Evolutionary conservation across 1,140 invertebrate species (phyloP).

Genomic region (Nasonia longicornis): DNA sequence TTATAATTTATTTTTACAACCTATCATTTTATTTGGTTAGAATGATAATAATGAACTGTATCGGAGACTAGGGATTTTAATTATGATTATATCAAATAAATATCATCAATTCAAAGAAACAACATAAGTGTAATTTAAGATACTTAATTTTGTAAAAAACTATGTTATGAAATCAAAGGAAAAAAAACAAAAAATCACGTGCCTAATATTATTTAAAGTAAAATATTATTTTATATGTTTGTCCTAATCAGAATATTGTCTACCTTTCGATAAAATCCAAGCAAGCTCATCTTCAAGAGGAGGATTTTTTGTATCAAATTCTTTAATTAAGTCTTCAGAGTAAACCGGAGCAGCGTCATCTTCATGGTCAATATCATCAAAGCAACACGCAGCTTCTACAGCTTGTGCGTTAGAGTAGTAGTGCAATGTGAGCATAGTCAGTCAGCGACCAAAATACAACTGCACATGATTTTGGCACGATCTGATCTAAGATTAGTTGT

Average conservation of each 20-base stretch:
- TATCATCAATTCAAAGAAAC: too few relatives aligned
- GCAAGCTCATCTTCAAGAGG: slow-evolving; percentile 79
- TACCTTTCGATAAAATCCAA: slow-evolving; percentile 80
- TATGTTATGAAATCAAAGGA: too few relatives aligned
- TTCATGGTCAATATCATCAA: slow-evolving; percentile 61
- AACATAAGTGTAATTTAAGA: too few relatives aligned
- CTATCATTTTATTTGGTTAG: too few relatives aligned
- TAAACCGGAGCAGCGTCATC: slow-evolving; percentile 78
- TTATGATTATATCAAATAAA: too few relatives aligned
- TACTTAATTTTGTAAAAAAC: too few relatives aligned
- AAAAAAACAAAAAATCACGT: too few relatives aligned
- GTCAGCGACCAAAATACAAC: not conserved
- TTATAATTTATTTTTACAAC: too few relatives aligned
- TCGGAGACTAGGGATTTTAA: too few relatives aligned
- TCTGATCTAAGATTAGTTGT: not conserved
- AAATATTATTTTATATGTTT: too few relatives aligned
- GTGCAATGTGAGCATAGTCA: slow-evolving; percentile 79
- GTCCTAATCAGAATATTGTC: not conserved
- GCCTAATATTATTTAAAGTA: too few relatives aligned
- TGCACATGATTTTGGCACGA: not conserved
- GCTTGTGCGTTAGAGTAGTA: slow-evolving; percentile 78
- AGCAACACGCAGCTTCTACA: slow-evolving; percentile 63
- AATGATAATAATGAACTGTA: too few relatives aligned
- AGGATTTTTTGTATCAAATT: slow-evolving; percentile 82
- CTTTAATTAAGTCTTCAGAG: slow-evolving; percentile 84